Percentiles rank a stretch among this genome's conserved stretches.
phyloP scores from a whole-genome alignment of 2,888 invertebrate species.

The Drymonia ruficornis region DNA sequence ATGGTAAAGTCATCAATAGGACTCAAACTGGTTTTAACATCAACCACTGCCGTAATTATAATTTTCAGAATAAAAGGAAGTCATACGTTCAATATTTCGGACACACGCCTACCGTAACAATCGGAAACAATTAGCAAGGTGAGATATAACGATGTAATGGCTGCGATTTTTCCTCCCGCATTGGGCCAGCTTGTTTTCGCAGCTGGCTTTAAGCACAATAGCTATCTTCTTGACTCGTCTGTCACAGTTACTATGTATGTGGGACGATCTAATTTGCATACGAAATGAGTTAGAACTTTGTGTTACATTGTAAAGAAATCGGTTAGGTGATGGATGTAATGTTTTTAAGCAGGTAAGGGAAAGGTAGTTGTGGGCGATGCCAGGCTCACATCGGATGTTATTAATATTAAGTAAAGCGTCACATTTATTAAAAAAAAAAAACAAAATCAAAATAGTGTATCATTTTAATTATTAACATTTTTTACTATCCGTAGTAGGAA shows the following conservation, averaged over 20 bases:
- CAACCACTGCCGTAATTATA: not conserved
- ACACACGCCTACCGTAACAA: constrained; percentile 21
- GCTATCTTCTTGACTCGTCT: constrained; percentile 3
- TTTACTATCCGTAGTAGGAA: too few species aligned
- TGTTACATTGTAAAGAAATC: not conserved
- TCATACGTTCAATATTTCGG: constrained; percentile 4
- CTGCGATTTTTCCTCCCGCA: constrained; percentile 54
- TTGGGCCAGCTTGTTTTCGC: constrained; percentile 56
- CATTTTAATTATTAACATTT: too few species aligned
- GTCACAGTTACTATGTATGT: constrained; percentile 7
- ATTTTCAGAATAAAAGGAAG: not conserved
- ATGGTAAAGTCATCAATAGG: too few species aligned
- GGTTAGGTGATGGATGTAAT: not conserved
- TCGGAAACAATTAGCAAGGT: constrained; percentile 80
- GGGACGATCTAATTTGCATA: constrained; percentile 12
- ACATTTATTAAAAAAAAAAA: too few species aligned
- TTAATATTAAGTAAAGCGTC: too few species aligned
- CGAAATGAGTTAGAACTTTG: not conserved
- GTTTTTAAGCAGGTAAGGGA: not conserved
- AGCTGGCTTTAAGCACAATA: constrained; percentile 40
- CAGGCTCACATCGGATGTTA: too few species aligned
- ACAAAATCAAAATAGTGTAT: too few species aligned
- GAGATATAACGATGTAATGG: constrained; percentile 52
- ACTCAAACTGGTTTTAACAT: not conserved
- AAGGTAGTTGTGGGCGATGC: not conserved